These are phyloP conservation scores for Diloba caeruleocephala DNA, from an alignment of 2,888 invertebrate genomes.

Conservation along the genomic window DNA sequence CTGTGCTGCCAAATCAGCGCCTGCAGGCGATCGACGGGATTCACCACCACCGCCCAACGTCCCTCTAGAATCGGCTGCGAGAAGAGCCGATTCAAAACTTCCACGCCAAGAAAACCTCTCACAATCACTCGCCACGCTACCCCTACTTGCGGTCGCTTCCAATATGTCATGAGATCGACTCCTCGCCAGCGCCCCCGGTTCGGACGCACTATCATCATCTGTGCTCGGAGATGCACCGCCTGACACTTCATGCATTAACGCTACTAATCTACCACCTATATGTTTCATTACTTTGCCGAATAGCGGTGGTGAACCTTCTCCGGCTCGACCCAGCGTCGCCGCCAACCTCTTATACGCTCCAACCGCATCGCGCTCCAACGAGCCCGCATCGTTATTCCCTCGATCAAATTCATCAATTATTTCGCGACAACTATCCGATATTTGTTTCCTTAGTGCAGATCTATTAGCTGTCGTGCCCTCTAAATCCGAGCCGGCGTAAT, in stretches of 20 bases:
- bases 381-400: constrained; percentile 87
- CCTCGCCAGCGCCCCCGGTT: constrained; percentile 91
- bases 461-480: constrained; percentile 91
- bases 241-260: constrained; percentile 97
- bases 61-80: constrained; percentile 95
- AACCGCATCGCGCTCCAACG: constrained; percentile 93
- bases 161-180: constrained; percentile 95
- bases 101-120: constrained; percentile 97
- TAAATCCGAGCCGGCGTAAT: constrained; percentile 96
- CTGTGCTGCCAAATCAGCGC: constrained; percentile 94
- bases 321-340: constrained; percentile 94
- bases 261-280: constrained; percentile 95
- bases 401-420: constrained; percentile 96
- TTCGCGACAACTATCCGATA: constrained; percentile 96
- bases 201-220: constrained; percentile 93
- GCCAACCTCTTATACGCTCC: constrained; percentile 96
- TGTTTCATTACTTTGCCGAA: constrained; percentile 98
- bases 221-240: constrained; percentile 93
- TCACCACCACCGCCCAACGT: constrained; percentile 93
- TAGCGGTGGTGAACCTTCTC: constrained; percentile 93
- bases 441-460: constrained; percentile 94
- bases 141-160: constrained; percentile 88
- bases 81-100: constrained; percentile 96
- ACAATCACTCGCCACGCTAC: constrained; percentile 94
- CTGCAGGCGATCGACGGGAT: constrained; percentile 94